Base-by-base conservation (phyloP, 2,797 vertebrate species). In the Gymnocypris eckloni region DNA sequence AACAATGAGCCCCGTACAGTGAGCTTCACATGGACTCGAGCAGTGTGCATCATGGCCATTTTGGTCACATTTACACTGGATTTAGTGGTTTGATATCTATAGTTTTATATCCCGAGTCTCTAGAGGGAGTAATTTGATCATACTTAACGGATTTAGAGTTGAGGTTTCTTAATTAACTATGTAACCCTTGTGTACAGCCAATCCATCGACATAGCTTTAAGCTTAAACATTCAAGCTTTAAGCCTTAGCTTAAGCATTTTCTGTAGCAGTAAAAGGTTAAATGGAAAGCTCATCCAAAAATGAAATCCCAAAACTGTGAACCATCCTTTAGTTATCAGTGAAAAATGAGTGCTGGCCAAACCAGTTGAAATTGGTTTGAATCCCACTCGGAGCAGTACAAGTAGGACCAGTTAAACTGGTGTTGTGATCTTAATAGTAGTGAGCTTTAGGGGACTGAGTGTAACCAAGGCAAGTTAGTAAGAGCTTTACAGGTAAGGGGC, bases 101-200 rank as follows among this genome's bases (percentile, higher is more conserved):
- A 15, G 45, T 87, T 88, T 87, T 80, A 83, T 87, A 79, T 79
- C 41, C 43, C 41, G 39, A 33, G 79, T 59, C 86, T 86, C 83
- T 39, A 33, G 52, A 39, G 82, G 64, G 33, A 80, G 79, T 82
- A 76, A 78, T 59, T 82, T 86, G 61, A 85, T 88, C 71, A 80
- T 85, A 86, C 86, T 87, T 85, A 86, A 79, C 15, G 76, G 75
- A 89, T 88, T 91, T 89, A 86, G 73, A 59, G 52, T 66, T 52
- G 71, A 85, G 70, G 28, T 28, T 69, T 79, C 75, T 87, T 28
- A 28, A 91, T 89, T 81, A 87, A 77, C 71, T 77, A 59, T 22
- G 50, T 88, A 86, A 81, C 82, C 86, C 77, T 59, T 82, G 81
- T 88, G 86, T 86, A 84, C 80, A 77, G 56, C 39, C 64, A 43